phyloP scores from a whole-genome alignment of 2,113 vertebrate genomes.

The Jaculus jaculus region DNA sequence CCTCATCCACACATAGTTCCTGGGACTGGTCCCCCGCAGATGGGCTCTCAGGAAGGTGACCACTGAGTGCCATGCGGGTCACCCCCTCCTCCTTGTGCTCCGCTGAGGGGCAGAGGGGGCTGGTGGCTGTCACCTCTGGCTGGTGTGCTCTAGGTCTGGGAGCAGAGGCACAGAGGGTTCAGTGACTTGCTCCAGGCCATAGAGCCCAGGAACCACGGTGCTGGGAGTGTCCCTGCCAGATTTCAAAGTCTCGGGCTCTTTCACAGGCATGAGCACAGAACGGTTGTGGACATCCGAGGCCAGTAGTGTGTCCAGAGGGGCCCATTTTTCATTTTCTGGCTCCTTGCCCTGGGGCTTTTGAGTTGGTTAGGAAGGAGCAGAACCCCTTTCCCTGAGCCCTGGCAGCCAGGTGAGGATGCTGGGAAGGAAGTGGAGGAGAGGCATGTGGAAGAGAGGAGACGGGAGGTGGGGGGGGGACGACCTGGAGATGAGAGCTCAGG shows the following conservation, averaged over 20 bases:
- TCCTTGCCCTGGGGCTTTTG: not conserved
- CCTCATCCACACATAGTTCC: not conserved
- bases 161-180: not conserved
- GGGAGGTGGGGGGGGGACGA: not conserved
- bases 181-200: not conserved
- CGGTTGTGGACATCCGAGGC: accelerated
- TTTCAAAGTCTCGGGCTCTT: not conserved
- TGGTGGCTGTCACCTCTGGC: not conserved
- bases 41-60: not conserved
- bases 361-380: not conserved
- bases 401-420: not conserved
- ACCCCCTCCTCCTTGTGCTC: not conserved
- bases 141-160: not conserved
- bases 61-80: not conserved
- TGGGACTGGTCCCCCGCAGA: not conserved
- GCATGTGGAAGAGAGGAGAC: not conserved
- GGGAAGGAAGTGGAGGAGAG: not conserved
- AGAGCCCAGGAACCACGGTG: not conserved
- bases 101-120: not conserved
- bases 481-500: not conserved
- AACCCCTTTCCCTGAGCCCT: not conserved
- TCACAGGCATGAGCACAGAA: not conserved
- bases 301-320: not conserved
- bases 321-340: not conserved
- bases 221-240: not conserved